phyloP scores from a whole-genome alignment of 2,113 vertebrate genomes.

The Cynopterus brachyotis region DNA sequence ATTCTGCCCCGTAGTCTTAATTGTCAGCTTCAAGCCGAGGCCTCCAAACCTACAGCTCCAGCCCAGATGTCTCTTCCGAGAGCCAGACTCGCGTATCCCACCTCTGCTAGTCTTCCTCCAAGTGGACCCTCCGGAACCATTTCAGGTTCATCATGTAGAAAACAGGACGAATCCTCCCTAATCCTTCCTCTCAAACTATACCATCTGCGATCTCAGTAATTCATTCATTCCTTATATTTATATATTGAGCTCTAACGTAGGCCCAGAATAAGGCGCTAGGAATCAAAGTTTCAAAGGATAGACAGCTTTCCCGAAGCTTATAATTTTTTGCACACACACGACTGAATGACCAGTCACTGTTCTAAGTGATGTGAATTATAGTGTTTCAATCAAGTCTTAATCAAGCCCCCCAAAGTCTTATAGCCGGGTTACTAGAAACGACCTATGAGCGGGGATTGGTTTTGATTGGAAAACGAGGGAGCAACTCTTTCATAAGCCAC shows the following conservation, averaged over 20 bases:
- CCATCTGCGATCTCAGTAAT: background rate
- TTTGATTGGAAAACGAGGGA: background rate
- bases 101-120: too few species aligned
- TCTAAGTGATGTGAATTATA: background rate
- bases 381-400: background rate
- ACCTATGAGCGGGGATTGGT: background rate
- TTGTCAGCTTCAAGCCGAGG: background rate
- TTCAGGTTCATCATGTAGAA: background rate
- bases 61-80: background rate
- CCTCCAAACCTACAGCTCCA: background rate
- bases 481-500: fast-evolving
- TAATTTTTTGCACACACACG: background rate
- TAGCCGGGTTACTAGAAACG: background rate
- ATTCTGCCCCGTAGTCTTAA: background rate
- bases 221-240: background rate
- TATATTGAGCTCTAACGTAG: background rate
- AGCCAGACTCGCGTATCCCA: background rate
- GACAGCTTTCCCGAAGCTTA: background rate
- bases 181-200: background rate
- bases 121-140: fast-evolving
- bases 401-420: too few species aligned
- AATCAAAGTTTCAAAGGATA: background rate
- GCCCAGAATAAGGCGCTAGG: background rate
- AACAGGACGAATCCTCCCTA: background rate
- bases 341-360: background rate